phyloP scores from a whole-genome alignment of 1,140 invertebrate species.

The Formica selysi region DNA sequence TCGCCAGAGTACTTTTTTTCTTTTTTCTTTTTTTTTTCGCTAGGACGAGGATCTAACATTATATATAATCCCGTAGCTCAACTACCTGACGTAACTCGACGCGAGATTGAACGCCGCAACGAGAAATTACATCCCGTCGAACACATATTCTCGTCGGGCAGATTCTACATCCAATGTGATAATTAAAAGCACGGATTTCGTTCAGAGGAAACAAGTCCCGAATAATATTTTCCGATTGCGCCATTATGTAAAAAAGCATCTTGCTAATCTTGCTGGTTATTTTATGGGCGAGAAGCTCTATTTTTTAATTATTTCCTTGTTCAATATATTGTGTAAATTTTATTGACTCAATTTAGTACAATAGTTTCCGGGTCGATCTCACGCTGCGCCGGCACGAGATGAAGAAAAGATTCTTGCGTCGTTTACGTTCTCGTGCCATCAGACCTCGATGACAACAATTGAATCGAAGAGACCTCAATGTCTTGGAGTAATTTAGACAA shows the following conservation, averaged over 20 bases:
- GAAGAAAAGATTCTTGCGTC: no score
- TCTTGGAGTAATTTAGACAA: background rate
- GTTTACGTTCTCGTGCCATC: no score
- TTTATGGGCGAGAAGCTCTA: no score
- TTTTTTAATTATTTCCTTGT: no score
- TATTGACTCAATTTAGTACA: no score
- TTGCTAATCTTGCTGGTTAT: no score
- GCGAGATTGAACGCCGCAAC: conserved; percentile 37
- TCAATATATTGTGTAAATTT: no score
- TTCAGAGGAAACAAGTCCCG: no score
- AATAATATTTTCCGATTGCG: no score
- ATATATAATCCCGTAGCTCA: conserved; percentile 25
- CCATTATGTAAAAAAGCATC: no score
- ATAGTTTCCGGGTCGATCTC: no score
- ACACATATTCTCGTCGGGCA: background rate
- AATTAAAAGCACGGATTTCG: conserved; percentile 20
- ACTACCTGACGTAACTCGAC: conserved; percentile 45
- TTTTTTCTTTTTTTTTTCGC: background rate
- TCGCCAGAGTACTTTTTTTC: conserved; percentile 2
- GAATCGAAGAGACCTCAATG: background rate
- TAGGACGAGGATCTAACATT: conserved; percentile 34
- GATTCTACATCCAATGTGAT: background rate
- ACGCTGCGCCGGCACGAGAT: no score
- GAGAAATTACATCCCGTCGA: conserved; percentile 16
- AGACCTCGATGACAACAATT: background rate